Conservation (phyloP, 2,113 vertebrate genomes). For the Zingel zingel region DNA sequence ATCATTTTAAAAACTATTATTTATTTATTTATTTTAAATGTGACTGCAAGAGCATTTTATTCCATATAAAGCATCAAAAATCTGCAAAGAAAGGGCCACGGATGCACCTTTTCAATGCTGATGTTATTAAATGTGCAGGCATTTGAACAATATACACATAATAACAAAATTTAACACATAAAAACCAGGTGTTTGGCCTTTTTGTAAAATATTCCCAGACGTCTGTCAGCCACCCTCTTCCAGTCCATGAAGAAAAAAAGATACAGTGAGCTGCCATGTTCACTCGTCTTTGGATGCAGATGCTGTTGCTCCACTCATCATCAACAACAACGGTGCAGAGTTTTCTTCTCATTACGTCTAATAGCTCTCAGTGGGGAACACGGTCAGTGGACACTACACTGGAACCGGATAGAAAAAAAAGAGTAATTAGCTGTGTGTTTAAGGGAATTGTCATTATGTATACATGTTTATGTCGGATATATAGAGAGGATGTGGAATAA, state of each 20-base stretch:
- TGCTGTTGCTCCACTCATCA: constrained; percentile 19
- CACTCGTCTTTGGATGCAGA: constrained; percentile 20
- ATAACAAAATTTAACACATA: background rate
- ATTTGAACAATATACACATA: constrained; percentile 9
- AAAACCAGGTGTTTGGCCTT: constrained; percentile 9
- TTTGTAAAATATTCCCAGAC: constrained; percentile 5
- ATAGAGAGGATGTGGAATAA: constrained; percentile 36
- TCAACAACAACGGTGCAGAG: constrained; percentile 1
- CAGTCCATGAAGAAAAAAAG: background rate
- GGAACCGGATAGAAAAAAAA: constrained; percentile 21
- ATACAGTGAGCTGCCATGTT: background rate
- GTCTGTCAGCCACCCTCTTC: background rate
- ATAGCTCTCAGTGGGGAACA: constrained; percentile 51
- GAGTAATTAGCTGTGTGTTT: constrained; percentile 49
- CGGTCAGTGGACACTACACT: constrained; percentile 50
- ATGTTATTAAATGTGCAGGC: background rate
- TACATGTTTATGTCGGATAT: constrained; percentile 38
- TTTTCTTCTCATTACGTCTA: constrained; percentile 54
- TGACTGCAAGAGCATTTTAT: background rate
- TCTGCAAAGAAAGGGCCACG: background rate
- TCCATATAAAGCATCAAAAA: background rate
- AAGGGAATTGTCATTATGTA: constrained; percentile 31
- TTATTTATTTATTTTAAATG: too few species aligned
- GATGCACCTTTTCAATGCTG: too few species aligned
- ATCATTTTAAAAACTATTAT: background rate